Base-by-base conservation (phyloP, 2,888 invertebrate genomes). In the Helicoverpa assulta region DNA sequence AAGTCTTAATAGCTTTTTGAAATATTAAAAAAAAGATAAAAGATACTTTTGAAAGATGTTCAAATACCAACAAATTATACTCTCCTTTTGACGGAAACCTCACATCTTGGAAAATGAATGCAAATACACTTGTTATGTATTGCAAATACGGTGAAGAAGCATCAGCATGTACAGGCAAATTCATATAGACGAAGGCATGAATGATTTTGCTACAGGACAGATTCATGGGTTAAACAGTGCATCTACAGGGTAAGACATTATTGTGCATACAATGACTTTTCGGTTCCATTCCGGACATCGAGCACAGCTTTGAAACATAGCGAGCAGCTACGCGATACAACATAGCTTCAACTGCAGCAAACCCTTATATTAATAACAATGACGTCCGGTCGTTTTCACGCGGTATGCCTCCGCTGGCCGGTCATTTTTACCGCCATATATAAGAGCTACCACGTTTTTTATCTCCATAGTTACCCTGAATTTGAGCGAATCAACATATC, bases 381-480 rank as follows among this genome's bases (percentile, higher is more conserved):
- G 95, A 93, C 94, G 93, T 95, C 94, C 94, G 94, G 89, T 75
- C 91, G 90, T 94, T 94, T 94, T 94, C 95, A 92, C 95, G 95
- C 93, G 90, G 87, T 77, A 80, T 91, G 91, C 85, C 87, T 93
- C 85, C 90, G 88, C 86, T 88, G 88, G 89, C 88, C 91, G 92
- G 86, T 91, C 92, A 91, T 90, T 93, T 94, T 92, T 89, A 92
- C 91, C 94, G 91, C 90, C 91, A 91, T 94, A 95, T 95, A 95
- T 93, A 95, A 94, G 89, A 85, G 88, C 84, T 86, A 84, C 88
- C 87, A 91, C 89, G 92, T 94, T 95, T 95, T 94, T 93, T 93
- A 92, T 84, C 83, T 84, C 78, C 92, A 94, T 90, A 95, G 94
- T 95, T 82, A 89, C 79, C 82, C 88, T 78, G 87, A 87, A 88